A percentile compares a stretch with the other conserved stretches of the same genome.
Evolutionary conservation across 2,113 vertebrate genomes (phyloP).

Genomic region (Mustela nigripes): DNA sequence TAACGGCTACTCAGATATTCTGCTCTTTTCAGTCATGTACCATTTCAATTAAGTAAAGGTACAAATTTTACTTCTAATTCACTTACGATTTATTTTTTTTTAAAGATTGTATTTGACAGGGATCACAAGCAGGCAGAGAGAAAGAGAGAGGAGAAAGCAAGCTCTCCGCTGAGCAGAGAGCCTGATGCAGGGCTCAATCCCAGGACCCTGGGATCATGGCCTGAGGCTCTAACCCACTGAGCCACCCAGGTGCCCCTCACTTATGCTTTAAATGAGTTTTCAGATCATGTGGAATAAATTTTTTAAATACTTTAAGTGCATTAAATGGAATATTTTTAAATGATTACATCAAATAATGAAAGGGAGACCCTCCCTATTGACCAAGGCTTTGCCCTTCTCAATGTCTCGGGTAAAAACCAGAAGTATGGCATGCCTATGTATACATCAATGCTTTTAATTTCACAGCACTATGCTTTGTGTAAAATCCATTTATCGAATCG

Average conservation of each 20-base stretch:
- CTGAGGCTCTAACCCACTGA: too few relatives aligned
- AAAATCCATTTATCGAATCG: neutral
- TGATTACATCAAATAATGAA: neutral
- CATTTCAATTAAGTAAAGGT: neutral
- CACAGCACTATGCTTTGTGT: neutral
- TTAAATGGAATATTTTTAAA: constrained; percentile 6
- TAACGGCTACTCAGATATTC: neutral
- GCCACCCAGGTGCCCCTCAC: neutral
- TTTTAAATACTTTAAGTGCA: neutral
- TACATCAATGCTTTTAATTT: neutral
- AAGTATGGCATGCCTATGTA: neutral
- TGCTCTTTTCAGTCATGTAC: constrained; percentile 7
- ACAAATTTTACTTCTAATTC: constrained; percentile 32
- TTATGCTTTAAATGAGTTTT: constrained; percentile 38
- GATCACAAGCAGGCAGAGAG: too few relatives aligned
- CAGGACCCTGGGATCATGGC: too few relatives aligned
- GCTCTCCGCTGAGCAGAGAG: too few relatives aligned
- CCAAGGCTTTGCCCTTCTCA: neutral
- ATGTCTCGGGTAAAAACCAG: neutral
- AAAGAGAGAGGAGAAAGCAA: too few relatives aligned
- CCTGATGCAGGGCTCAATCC: too few relatives aligned
- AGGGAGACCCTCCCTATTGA: neutral
- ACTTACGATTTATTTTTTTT: neutral
- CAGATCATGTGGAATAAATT: neutral
- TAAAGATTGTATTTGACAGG: too few relatives aligned